These are phyloP conservation scores for Hydrolagus colliei DNA, from an alignment of 2,797 vertebrate genomes.

Conservation along the genomic window DNA sequence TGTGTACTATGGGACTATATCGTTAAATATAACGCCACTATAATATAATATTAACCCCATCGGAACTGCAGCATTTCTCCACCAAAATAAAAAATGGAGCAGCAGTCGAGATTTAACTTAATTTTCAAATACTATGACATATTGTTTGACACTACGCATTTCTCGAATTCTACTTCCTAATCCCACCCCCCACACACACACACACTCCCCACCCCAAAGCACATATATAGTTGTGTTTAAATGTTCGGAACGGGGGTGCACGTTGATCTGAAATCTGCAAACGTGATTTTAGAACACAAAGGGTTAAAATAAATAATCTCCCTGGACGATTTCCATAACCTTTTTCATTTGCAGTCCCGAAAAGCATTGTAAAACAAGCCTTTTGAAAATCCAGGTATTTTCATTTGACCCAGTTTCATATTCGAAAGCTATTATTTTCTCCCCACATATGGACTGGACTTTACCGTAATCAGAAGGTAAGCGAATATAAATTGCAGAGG, in stretches of 20 bases:
- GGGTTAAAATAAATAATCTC: not conserved
- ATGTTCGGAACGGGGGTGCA: not conserved
- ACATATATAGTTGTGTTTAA: not conserved
- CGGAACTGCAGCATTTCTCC: not conserved
- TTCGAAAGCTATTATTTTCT: not conserved
- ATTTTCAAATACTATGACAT: not conserved
- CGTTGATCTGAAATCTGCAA: not conserved
- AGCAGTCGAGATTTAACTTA: not conserved
- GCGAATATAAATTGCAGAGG: no score
- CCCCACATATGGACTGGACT: no score
- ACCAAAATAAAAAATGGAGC: not conserved
- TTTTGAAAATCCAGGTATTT: not conserved
- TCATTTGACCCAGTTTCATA: no score
- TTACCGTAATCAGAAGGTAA: not conserved
- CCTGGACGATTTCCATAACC: not conserved
- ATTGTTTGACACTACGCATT: not conserved
- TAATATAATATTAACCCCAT: no score
- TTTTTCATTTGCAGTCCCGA: not conserved
- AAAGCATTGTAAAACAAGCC: not conserved
- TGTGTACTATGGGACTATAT: not conserved
- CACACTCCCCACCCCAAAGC: not conserved
- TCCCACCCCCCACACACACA: not conserved
- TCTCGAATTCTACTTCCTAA: no score
- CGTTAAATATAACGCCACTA: not conserved
- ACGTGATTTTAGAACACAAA: not conserved